Evolutionary conservation across 2,888 invertebrate species (phyloP), one percentile per base, ranked within the genome.

Genomic region (Nomada fucata): DNA sequence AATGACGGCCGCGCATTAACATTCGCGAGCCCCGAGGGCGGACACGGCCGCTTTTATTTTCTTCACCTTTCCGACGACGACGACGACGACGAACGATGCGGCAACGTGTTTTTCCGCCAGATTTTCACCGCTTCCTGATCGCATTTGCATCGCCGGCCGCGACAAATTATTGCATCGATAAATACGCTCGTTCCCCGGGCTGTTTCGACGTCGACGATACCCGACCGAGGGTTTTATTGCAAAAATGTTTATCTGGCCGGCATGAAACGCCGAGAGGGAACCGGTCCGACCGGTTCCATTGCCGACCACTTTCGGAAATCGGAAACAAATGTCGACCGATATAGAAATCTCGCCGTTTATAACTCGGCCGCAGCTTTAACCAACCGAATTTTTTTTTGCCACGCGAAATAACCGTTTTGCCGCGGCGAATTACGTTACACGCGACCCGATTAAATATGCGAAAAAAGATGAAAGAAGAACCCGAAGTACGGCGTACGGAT

Each of bases 1-100:
- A 89, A 90, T 91, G 50, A 63, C 76, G 82, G 79, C 76, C 75
- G 77, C 75, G 76, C 87, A 86, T 92, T 91, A 91, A 90, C 89
- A 92, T 92, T 92, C 91, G 90, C 89, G 89, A 89, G 87, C 82
- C 23, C 53, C 52, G 10, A 7, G 36, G 7, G 36, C 36, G 36
- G 36, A 5, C 7, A 0, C 36, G 36, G 26, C 10, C 10, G 20
- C 3, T n/a, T 26, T 23, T n/a, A 50, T 47, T 52, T 65, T 29
- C 29, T 29, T 52, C 44, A 26, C 44, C n/a, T 61, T 74, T 11
- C 1, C 47, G 11, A 11, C 7, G 44, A 26, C n/a, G 44, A 44
- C 11, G 2, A 47, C 15, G 47, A 15, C 47, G 15, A 15, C 11
- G 47, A 36, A 36, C 36, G 36, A 5, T 1, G 36, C 36, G 36